Percentiles rank a stretch among this genome's conserved stretches.
Conservation (phyloP, 2,888 invertebrate species). For the Perizoma flavofasciatum region DNA sequence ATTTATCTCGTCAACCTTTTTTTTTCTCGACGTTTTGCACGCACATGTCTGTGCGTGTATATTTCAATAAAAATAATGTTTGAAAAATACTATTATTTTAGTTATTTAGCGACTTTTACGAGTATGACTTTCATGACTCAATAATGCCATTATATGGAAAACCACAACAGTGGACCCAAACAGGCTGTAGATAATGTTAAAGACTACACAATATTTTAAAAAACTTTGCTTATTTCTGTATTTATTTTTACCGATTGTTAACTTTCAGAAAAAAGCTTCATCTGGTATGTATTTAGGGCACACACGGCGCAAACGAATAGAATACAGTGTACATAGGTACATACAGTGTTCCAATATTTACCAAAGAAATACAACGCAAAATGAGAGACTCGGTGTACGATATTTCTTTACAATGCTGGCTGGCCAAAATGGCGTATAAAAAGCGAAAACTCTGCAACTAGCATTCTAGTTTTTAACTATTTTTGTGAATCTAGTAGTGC, state of each 20-base stretch:
- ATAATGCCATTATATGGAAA: too few species aligned
- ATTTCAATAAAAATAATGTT: too few species aligned
- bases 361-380: constrained; percentile 23
- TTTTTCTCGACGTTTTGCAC: too few species aligned
- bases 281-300: constrained; percentile 16
- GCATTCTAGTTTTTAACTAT: constrained; percentile 1
- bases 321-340: constrained; percentile 7
- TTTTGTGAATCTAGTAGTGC: constrained; percentile 1
- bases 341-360: constrained; percentile 20
- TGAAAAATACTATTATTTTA: too few species aligned
- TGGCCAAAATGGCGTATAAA: constrained; percentile 13
- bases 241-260: not conserved
- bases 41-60: too few species aligned
- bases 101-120: too few species aligned
- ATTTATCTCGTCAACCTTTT: not conserved
- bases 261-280: constrained; percentile 1
- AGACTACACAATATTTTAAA: too few species aligned
- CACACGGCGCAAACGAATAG: constrained; percentile 5
- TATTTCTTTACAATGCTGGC: constrained; percentile 11
- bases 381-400: constrained; percentile 10
- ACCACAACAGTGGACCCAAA: too few species aligned
- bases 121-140: too few species aligned
- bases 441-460: constrained; percentile 1
- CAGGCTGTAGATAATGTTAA: too few species aligned
- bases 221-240: too few species aligned